Base-by-base conservation (phyloP, 2,888 invertebrate genomes). In the Subacronicta megacephala region DNA sequence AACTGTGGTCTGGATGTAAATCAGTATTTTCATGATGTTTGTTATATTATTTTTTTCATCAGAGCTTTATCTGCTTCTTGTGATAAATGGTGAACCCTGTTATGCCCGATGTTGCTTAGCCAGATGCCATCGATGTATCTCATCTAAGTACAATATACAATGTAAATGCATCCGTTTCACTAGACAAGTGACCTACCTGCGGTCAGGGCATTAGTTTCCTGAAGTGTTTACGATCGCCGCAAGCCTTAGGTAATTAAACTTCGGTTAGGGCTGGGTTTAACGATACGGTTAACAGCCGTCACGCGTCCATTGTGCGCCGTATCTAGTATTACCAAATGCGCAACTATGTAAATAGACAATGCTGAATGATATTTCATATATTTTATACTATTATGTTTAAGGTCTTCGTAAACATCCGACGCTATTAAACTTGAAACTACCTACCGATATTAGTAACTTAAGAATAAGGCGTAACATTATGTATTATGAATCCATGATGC, bases 121-220 rank as follows among this genome's bases (percentile, higher is more conserved):
- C 18, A n/a, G 7, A 16, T 13, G 6, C 6, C 18, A 37, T 15
- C 33, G 10, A 7, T 45, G 7, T 31, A 12, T 26, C 31, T 43
- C 46, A 55, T 69, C 33, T 45, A 3, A 49, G 55, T 59, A 45
- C 46, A 38, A 60, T 72, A 72, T 75, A 78, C 77, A 78, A 66
- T 70, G 72, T 77, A 65, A 47, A 63, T 33, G 57, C 68, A 65
- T 76, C 72, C 65, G 74, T 71, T 72, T 75, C 78, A 72, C 61
- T 69, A 71, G 77, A 70, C 71, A 76, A 72, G 67, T 90, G 88
- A 89, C 90, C 90, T 80, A 88, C 79, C 89, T 92, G 93, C 82
- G 93, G 93, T 93, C 87, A 79, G 69, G 78, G 80, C 85, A 86
- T 90, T 86, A 92, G 92, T 91, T 89, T 90, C 92, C 90, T 89